Evolutionary conservation across 1,140 invertebrate genomes (phyloP).

Genomic region (Diabrotica virgifera): DNA sequence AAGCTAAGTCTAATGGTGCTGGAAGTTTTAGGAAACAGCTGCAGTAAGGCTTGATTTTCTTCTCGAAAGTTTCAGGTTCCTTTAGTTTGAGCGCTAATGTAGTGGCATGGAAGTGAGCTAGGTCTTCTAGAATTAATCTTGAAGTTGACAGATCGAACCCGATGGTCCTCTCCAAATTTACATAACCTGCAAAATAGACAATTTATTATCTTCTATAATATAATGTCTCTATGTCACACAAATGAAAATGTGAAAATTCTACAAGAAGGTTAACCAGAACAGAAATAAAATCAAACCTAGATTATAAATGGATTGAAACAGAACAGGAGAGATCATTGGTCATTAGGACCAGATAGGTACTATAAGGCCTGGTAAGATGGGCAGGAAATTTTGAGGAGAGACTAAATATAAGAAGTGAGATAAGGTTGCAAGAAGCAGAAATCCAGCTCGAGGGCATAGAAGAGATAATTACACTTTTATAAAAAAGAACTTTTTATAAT

Average conservation of each 20-base stretch:
- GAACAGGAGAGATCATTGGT: too few relatives aligned
- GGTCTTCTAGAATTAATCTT: constrained; percentile 37
- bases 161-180: constrained; percentile 37
- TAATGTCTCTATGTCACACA: not conserved
- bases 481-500: too few relatives aligned
- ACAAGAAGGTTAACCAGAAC: too few relatives aligned
- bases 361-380: too few relatives aligned
- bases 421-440: too few relatives aligned
- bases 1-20: not conserved
- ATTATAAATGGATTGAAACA: too few relatives aligned
- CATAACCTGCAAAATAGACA: constrained; percentile 25
- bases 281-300: not conserved
- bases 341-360: too few relatives aligned
- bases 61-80: constrained; percentile 49
- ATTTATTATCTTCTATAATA: not conserved
- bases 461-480: too few relatives aligned
- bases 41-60: constrained; percentile 41
- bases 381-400: too few relatives aligned
- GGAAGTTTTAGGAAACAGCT: constrained; percentile 28
- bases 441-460: too few relatives aligned
- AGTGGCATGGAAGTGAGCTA: constrained; percentile 49
- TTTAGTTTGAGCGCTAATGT: constrained; percentile 44
- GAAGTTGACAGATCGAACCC: constrained; percentile 46
- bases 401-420: too few relatives aligned
- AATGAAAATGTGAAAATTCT: not conserved